Evolutionary conservation across 2,797 vertebrate species (phyloP).

Genomic region (Serranus cabrilla): DNA sequence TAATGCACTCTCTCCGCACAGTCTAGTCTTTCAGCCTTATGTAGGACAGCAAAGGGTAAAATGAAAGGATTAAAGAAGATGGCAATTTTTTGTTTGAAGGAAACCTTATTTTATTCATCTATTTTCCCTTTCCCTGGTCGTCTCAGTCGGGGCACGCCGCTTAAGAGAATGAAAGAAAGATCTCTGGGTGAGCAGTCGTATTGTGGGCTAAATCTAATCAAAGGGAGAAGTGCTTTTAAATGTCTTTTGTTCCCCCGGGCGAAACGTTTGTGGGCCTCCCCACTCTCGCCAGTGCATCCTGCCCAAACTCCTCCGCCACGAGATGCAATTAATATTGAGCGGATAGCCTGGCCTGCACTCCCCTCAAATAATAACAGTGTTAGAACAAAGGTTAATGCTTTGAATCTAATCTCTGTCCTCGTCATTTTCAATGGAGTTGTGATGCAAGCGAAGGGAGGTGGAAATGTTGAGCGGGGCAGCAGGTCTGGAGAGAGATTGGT

Average conservation of each 20-base stretch:
- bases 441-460: constrained; percentile 59
- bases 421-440: constrained; percentile 87
- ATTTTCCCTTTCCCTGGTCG: constrained; percentile 30
- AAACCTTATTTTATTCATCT: constrained; percentile 60
- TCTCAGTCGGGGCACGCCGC: constrained; percentile 42
- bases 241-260: constrained; percentile 82
- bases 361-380: constrained; percentile 90
- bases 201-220: constrained; percentile 84
- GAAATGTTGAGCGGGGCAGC: constrained; percentile 33
- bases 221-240: constrained; percentile 85
- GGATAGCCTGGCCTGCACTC: constrained; percentile 75
- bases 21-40: constrained; percentile 50
- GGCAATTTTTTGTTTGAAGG: constrained; percentile 61
- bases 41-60: constrained; percentile 47
- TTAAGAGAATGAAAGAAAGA: constrained; percentile 68
- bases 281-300: constrained; percentile 50
- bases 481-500: constrained; percentile 66
- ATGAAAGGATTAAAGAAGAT: constrained; percentile 68
- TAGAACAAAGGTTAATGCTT: constrained; percentile 95
- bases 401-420: constrained; percentile 89
- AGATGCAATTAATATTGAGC: constrained; percentile 92
- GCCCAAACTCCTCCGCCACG: constrained; percentile 71
- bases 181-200: constrained; percentile 70
- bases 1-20: constrained; percentile 54
- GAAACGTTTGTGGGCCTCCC: constrained; percentile 71